Evolutionary conservation across 2,113 vertebrate genomes (phyloP).

Genomic region (Alligator mississippiensis): DNA sequence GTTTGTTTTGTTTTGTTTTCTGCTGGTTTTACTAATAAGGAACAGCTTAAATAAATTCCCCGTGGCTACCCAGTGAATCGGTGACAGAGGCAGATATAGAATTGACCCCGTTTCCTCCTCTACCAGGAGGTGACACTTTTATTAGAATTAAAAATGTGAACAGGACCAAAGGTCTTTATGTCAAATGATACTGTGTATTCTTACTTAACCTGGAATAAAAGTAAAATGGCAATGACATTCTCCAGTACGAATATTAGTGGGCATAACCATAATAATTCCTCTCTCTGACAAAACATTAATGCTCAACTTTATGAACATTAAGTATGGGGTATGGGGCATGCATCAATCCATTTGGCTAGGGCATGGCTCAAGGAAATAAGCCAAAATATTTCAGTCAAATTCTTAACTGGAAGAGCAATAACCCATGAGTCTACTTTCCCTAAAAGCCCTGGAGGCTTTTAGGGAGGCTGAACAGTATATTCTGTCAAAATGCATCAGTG

Average conservation of each 20-base stretch:
- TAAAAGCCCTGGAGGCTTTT: slow-evolving; percentile 20
- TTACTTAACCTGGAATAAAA: slow-evolving; percentile 17
- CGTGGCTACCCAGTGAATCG: background rate
- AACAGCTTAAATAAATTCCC: slow-evolving; percentile 1
- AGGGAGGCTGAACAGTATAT: slow-evolving; percentile 65
- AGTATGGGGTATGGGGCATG: slow-evolving; percentile 28
- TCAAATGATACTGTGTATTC: background rate
- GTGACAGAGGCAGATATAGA: background rate
- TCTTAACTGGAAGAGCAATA: slow-evolving; percentile 58
- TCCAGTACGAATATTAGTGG: slow-evolving; percentile 45
- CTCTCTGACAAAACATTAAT: slow-evolving; percentile 35
- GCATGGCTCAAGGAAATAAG: slow-evolving; percentile 58
- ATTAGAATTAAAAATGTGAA: slow-evolving; percentile 31
- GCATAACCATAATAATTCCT: slow-evolving; percentile 11
- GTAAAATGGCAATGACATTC: slow-evolving; percentile 28
- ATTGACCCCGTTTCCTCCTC: background rate
- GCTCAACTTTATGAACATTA: slow-evolving; percentile 45
- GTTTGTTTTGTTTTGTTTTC: no score
- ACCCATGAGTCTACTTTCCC: slow-evolving; percentile 46
- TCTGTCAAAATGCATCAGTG: slow-evolving; percentile 71
- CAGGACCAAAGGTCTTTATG: background rate
- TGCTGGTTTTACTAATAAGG: background rate
- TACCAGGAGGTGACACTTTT: background rate
- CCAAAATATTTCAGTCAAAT: slow-evolving; percentile 53
- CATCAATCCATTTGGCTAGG: slow-evolving; percentile 64